A percentile compares a stretch with the other conserved stretches of the same genome.
These are phyloP conservation scores for Pogonus chalceus DNA, from an alignment of 1,140 invertebrate genomes.

Conservation along the genomic window DNA sequence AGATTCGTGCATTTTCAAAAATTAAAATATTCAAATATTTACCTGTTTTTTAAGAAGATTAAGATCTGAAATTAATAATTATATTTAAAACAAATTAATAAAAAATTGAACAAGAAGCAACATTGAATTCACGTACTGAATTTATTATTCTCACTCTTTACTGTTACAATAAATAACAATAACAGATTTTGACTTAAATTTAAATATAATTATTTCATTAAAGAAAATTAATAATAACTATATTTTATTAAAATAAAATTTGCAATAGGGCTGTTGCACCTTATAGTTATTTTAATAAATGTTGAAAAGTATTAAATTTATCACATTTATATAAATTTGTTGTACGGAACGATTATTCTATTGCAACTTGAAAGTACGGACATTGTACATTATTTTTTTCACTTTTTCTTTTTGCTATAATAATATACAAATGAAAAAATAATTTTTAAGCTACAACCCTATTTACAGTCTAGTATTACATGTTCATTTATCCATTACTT, in stretches of 20 bases:
- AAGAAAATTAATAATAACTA: neutral
- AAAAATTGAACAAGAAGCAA: too few species aligned
- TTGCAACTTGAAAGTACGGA: neutral
- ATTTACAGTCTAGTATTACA: neutral
- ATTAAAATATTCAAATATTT: too few species aligned
- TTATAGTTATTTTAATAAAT: neutral
- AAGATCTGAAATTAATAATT: too few species aligned
- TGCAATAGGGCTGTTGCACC: neutral
- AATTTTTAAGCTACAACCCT: neutral
- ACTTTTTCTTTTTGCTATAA: neutral
- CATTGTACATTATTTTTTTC: neutral
- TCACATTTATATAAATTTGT: neutral
- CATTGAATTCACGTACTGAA: too few species aligned
- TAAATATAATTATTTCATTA: neutral
- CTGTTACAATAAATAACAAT: slow-evolving; percentile 4
- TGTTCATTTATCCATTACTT: neutral
- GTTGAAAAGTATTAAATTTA: neutral
- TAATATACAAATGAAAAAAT: neutral
- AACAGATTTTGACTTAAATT: neutral
- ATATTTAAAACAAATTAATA: too few species aligned
- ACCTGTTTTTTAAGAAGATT: too few species aligned
- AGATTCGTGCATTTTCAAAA: too few species aligned
- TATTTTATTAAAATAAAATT: too few species aligned
- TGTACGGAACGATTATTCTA: neutral
- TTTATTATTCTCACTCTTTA: neutral